phyloP scores from a whole-genome alignment of 2,113 vertebrate genomes.

The Etia nguti region DNA sequence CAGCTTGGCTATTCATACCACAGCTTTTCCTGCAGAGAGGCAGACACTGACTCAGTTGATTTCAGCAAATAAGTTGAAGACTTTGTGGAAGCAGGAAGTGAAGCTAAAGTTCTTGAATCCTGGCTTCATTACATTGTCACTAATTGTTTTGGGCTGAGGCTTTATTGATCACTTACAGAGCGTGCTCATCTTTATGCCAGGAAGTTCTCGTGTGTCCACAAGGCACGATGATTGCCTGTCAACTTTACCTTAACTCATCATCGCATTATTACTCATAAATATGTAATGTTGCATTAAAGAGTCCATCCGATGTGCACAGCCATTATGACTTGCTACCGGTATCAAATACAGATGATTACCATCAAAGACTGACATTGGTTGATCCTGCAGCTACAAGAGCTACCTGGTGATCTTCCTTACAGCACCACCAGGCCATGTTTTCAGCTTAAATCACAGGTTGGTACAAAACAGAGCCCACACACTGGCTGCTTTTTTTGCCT shows the following conservation, averaged over 20 bases:
- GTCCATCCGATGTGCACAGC: neutral
- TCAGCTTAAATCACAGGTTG: neutral
- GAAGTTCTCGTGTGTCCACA: neutral
- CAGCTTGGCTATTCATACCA: neutral
- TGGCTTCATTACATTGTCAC: neutral
- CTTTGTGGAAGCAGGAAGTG: neutral
- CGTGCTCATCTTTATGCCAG: neutral
- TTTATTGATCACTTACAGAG: neutral
- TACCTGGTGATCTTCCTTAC: neutral
- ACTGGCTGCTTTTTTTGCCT: neutral
- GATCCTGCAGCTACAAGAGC: neutral
- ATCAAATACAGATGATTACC: neutral
- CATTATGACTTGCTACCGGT: neutral
- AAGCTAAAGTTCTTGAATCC: neutral
- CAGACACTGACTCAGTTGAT: neutral
- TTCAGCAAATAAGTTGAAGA: neutral
- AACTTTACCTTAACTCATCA: neutral
- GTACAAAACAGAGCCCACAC: neutral
- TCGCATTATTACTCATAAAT: conserved; percentile 24
- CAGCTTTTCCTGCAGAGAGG: neutral
- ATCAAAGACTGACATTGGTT: neutral
- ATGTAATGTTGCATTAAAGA: conserved; percentile 32
- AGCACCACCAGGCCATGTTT: neutral
- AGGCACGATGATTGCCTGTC: neutral
- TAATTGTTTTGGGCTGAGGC: neutral